Percentiles rank a stretch among this genome's conserved stretches.
Conservation (phyloP, 2,113 vertebrate species). For the Sceloporus tristichus region DNA sequence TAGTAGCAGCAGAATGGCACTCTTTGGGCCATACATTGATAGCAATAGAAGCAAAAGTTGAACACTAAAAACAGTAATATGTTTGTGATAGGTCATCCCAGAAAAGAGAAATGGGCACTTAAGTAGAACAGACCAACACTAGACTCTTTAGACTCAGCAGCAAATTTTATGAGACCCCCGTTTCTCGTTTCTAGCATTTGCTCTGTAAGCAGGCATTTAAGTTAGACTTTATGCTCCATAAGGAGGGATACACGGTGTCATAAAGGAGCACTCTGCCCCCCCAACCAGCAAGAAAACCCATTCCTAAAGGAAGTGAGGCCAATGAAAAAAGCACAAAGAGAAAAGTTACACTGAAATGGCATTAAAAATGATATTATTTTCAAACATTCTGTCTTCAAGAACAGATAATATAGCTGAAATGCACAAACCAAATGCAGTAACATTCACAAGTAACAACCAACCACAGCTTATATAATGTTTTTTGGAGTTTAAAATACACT, state of each 20-base stretch:
- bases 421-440: too few relatives aligned
- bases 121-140: slow-evolving; percentile 1
- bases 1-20: too few relatives aligned
- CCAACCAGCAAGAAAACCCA: background rate
- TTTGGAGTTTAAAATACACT: background rate
- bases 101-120: background rate
- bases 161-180: background rate
- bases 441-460: too few relatives aligned
- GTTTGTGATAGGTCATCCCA: slow-evolving; percentile 5
- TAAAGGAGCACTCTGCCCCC: slow-evolving; percentile 7
- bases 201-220: background rate
- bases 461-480: too few relatives aligned
- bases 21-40: background rate
- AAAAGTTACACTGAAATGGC: too few relatives aligned
- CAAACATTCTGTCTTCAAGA: background rate
- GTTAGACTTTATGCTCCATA: background rate
- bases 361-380: background rate
- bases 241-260: background rate
- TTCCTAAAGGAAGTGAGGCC: background rate
- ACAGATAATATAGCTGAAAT: background rate
- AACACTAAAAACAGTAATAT: background rate
- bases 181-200: background rate
- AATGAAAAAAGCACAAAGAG: background rate
- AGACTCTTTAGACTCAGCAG: background rate
- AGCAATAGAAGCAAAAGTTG: background rate